Percentiles rank a stretch among this genome's conserved stretches.
Conservation (phyloP, 2,888 invertebrate genomes). For the Pachydiplax longipennis region DNA sequence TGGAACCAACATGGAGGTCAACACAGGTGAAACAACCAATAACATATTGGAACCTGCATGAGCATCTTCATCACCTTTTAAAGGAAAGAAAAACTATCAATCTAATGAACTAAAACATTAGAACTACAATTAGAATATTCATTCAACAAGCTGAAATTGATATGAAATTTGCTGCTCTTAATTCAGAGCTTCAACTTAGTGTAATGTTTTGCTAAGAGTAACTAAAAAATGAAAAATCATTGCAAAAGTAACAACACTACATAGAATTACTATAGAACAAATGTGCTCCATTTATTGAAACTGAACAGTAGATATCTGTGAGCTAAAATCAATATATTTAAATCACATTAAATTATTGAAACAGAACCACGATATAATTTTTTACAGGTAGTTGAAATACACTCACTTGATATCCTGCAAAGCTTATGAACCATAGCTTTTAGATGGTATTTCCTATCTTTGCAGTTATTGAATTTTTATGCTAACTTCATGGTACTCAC, state of each 20-base stretch:
- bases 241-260: not conserved
- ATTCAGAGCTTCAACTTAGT: not conserved
- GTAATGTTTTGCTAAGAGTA: not conserved
- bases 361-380: too few relatives aligned
- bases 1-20: conserved; percentile 4
- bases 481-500: too few relatives aligned
- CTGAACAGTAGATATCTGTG: not conserved
- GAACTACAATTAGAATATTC: too few relatives aligned
- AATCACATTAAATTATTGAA: too few relatives aligned
- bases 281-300: not conserved
- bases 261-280: not conserved
- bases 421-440: too few relatives aligned
- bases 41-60: not conserved
- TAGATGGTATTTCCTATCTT: too few relatives aligned
- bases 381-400: too few relatives aligned
- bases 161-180: too few relatives aligned
- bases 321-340: too few relatives aligned
- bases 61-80: not conserved
- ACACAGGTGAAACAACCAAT: not conserved
- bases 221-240: not conserved
- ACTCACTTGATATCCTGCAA: too few relatives aligned
- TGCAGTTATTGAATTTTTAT: too few relatives aligned
- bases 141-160: too few relatives aligned
- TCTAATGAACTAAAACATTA: not conserved
- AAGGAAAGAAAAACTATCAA: not conserved